A percentile compares a stretch with the other conserved stretches of the same genome.
These are phyloP conservation scores for Sepioteuthis lessoniana DNA, from an alignment of 2,888 invertebrate species.

Conservation along the genomic window DNA sequence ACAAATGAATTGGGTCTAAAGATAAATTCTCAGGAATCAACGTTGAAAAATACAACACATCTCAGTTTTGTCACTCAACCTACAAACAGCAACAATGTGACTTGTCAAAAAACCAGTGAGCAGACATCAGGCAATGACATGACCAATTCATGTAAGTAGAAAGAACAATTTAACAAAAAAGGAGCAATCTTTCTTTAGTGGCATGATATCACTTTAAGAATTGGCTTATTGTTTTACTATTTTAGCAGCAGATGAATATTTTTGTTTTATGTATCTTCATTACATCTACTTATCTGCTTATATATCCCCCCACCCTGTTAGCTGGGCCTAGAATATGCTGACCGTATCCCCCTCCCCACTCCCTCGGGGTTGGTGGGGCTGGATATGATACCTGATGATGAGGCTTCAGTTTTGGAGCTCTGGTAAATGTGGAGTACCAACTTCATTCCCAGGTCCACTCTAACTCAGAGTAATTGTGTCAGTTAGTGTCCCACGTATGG, in stretches of 20 bases:
- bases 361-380: no score
- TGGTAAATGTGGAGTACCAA: no score
- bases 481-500: no score
- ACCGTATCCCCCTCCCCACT: no score
- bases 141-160: neutral
- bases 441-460: no score
- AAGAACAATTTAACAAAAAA: neutral
- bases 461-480: no score
- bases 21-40: neutral
- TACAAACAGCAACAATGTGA: neutral
- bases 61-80: neutral
- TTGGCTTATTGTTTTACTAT: neutral
- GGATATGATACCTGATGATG: no score
- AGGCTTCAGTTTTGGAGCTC: no score
- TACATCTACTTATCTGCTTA: no score
- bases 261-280: no score
- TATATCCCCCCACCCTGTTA: no score
- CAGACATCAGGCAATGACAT: neutral
- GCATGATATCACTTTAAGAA: neutral
- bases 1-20: neutral
- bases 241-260: neutral
- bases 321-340: no score
- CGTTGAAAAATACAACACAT: neutral
- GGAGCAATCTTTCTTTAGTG: neutral
- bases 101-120: neutral